A percentile compares a stretch with the other conserved stretches of the same genome.
Conservation (phyloP, 2,113 vertebrate species). For the Pongo pygmaeus region DNA sequence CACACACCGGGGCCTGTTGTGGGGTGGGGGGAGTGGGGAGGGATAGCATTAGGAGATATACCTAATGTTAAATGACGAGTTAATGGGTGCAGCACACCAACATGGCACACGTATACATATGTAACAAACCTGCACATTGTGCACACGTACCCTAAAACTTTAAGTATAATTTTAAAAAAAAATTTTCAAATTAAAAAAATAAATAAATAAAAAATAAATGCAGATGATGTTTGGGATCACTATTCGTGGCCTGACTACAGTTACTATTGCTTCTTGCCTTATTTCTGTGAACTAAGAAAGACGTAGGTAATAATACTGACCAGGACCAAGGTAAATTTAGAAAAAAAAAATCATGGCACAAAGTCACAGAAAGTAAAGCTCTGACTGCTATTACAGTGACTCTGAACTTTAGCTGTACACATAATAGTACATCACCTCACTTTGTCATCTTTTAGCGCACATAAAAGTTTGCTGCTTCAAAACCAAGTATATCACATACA, state of each 20-base stretch:
- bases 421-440: neutral
- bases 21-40: too few relatives aligned
- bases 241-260: neutral
- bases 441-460: neutral
- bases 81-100: too few relatives aligned
- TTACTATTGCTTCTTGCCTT: neutral
- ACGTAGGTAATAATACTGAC: neutral
- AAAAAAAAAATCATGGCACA: neutral
- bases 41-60: too few relatives aligned
- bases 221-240: neutral
- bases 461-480: neutral
- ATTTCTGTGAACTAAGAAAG: neutral
- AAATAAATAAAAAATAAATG: neutral
- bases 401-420: neutral
- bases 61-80: too few relatives aligned
- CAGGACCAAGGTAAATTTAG: neutral
- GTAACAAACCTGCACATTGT: too few relatives aligned
- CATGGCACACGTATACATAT: too few relatives aligned
- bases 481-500: neutral
- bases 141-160: too few relatives aligned
- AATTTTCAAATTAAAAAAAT: too few relatives aligned
- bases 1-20: too few relatives aligned
- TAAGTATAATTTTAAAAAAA: too few relatives aligned
- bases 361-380: neutral
- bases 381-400: neutral